phyloP scores from a whole-genome alignment of 2,888 invertebrate genomes.

The Troilus luridus region DNA sequence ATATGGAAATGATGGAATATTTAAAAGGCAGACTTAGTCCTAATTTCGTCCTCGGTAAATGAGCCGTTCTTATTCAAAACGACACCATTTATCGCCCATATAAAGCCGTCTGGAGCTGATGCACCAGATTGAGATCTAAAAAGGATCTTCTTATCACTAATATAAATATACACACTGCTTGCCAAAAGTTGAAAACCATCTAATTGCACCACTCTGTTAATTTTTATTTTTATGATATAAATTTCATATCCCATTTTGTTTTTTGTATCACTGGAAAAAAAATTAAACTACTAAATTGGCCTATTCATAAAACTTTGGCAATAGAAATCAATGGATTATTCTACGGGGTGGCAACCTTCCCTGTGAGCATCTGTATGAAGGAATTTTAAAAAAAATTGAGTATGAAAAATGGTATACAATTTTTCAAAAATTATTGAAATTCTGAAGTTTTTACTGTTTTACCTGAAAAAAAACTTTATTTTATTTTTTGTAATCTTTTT shows the following conservation, averaged over 20 bases:
- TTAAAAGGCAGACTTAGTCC: slow-evolving; percentile 1
- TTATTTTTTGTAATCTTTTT: no score
- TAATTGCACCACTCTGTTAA: not conserved
- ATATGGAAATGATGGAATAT: slow-evolving; percentile 37
- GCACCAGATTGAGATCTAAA: slow-evolving; percentile 8
- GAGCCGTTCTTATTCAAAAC: slow-evolving; percentile 42
- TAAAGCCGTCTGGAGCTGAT: not conserved
- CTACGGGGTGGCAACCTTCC: no score
- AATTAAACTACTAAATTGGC: no score
- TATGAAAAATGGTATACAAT: no score
- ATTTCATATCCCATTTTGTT: not conserved
- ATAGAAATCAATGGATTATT: no score
- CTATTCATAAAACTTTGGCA: no score
- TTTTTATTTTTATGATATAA: not conserved
- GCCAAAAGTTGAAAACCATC: not conserved
- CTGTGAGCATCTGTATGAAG: no score
- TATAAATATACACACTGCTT: not conserved
- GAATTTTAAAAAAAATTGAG: no score
- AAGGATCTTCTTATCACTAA: not conserved
- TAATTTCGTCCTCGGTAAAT: slow-evolving; percentile 26
- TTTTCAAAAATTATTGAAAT: no score
- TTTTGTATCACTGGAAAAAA: not conserved
- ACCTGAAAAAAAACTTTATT: no score
- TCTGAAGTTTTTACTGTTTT: no score
- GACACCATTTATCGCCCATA: not conserved